phyloP scores from a whole-genome alignment of 2,888 invertebrate genomes.

The Crepidodera aurea region DNA sequence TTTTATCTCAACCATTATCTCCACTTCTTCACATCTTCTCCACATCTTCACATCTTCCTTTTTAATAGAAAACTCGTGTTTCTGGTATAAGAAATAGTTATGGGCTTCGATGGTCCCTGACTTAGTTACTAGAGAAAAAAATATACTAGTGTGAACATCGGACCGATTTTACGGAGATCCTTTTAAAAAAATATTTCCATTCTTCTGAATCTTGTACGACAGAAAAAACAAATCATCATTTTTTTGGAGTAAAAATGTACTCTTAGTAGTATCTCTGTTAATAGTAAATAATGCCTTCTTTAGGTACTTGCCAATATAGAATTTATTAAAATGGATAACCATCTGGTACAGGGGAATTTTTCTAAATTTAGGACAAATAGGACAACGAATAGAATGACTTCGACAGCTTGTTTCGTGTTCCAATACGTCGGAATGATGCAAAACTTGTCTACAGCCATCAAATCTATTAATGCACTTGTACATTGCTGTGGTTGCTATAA shows the following conservation, averaged over 20 bases:
- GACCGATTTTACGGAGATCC: not conserved
- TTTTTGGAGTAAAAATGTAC: not conserved
- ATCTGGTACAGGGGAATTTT: not conserved
- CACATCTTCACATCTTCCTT: not conserved
- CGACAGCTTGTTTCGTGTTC: not conserved
- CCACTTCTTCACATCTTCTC: not conserved
- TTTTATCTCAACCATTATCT: not conserved
- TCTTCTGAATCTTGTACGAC: not conserved
- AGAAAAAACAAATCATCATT: not conserved
- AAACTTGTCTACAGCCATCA: not conserved
- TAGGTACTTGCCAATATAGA: not conserved
- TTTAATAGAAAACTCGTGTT: not conserved
- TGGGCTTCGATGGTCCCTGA: not conserved
- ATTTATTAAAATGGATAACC: not conserved
- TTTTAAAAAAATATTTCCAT: not conserved
- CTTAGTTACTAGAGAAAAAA: not conserved
- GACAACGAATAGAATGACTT: not conserved
- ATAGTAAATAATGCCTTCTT: not conserved
- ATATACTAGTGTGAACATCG: not conserved
- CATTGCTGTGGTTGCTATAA: not conserved
- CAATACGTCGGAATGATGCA: not conserved
- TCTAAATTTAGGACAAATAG: not conserved
- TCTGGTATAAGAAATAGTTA: not conserved
- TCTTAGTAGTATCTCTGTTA: not conserved
- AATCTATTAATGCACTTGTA: not conserved